Base-by-base conservation (phyloP, 1,140 invertebrate genomes). In the Trachymyrmex septentrionalis region DNA sequence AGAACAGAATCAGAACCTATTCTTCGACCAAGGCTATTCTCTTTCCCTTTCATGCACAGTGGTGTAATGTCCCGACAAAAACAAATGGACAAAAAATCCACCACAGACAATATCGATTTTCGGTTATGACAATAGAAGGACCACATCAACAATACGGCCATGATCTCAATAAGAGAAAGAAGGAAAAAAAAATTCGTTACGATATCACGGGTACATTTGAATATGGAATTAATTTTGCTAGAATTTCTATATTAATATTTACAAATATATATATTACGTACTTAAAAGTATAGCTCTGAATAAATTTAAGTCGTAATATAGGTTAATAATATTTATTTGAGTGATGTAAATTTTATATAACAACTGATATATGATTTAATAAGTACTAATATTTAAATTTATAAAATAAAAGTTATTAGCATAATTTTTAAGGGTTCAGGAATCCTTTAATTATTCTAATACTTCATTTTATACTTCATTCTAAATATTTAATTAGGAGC, bases 1-100 rank as follows among this genome's bases (percentile, higher is more conserved):
- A 86, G 89, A 92, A 91, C 86, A 86, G 90, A 92, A 93, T 92
- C 88, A 92, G 91, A 90, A 84, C 66, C 91, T 73, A 93, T 93
- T 93, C 91, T 93, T 92, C 86, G 78, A 24, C 44, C 59, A 61
- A 80, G 50, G 75, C 82, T 73, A 88, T 91, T 88, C 91, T 91
- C 88, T 89, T 73, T 90, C 77, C 86, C 76, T 88, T 87, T 90
- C 67, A 66, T 61, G 80, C 66, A 71, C 50, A 24, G 55, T 73
- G 59, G 82, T 87, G 86, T 90, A 91, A 91, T 91, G 89, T 86
- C 84, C 76, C 48, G 57, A 12, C 63, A 63, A 85, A 87, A 84
- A 88, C 86, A 87, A 80, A 85, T 81, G 76, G 64, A 76, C 50
- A 71, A 78, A 88, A 89, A 87, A 90, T 87, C 61, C 59, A 81